phyloP scores from a whole-genome alignment of 2,113 vertebrate genomes.

The Entomyzon cyanotis region DNA sequence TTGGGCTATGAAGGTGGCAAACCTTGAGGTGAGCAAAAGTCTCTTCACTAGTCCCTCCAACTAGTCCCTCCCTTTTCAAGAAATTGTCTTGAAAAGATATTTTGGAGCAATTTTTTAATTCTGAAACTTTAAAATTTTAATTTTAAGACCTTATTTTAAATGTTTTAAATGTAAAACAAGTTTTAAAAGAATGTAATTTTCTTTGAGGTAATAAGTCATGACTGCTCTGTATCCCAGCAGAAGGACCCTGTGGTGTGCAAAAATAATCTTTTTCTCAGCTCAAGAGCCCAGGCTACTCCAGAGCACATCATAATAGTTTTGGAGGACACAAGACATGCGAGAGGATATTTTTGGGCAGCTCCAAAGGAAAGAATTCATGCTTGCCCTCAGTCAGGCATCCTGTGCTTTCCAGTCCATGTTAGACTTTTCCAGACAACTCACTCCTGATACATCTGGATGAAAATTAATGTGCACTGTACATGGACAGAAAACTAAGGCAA shows the following conservation, averaged over 20 bases:
- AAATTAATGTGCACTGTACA: not conserved
- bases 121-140: not conserved
- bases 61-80: too few relatives aligned
- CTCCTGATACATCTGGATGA: not conserved
- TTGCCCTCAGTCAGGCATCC: not conserved
- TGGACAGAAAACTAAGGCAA: not conserved
- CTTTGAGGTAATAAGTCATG: accelerated
- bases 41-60: not conserved
- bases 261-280: not conserved
- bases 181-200: not conserved
- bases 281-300: not conserved
- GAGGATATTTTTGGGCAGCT: not conserved
- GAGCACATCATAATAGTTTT: not conserved
- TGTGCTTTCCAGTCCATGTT: not conserved
- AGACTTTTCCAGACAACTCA: not conserved
- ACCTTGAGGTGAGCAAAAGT: not conserved
- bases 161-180: not conserved
- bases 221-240: not conserved
- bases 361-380: not conserved
- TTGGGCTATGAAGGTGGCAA: not conserved
- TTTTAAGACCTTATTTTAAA: not conserved
- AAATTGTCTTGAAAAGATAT: not conserved
- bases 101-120: not conserved
- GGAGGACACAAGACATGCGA: not conserved
- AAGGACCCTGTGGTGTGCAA: not conserved